These are phyloP conservation scores for Geotrupes spiniger DNA, from an alignment of 2,888 invertebrate species.

Conservation along the genomic window DNA sequence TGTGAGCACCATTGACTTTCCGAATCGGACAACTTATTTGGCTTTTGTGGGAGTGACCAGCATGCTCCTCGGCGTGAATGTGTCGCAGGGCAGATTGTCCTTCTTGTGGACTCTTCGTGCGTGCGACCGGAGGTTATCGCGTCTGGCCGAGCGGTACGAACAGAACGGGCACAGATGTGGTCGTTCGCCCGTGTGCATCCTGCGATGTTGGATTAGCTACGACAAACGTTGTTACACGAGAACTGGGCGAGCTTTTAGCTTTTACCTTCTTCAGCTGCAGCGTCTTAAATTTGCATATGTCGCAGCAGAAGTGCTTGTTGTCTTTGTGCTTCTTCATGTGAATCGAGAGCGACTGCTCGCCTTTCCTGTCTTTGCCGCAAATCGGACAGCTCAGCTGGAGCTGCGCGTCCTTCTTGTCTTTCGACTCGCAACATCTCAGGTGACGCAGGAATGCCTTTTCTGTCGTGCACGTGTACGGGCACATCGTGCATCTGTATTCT, in stretches of 20 bases:
- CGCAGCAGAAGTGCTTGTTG: constrained; percentile 33
- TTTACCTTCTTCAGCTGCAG: constrained; percentile 58
- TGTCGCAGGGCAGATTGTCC: constrained; percentile 56
- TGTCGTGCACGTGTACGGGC: constrained; percentile 57
- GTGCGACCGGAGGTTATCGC: constrained; percentile 57
- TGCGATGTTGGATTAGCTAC: constrained; percentile 55
- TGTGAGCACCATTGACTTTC: not conserved
- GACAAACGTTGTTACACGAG: constrained; percentile 26
- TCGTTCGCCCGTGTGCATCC: constrained; percentile 58
- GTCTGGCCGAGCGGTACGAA: constrained; percentile 55
- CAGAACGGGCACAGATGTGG: constrained; percentile 58
- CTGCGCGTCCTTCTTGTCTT: constrained; percentile 34
- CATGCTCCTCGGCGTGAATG: constrained; percentile 56
- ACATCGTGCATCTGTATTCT: constrained; percentile 55
- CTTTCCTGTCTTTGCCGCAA: constrained; percentile 55
- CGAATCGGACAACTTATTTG: constrained; percentile 6
- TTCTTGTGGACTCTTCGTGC: constrained; percentile 57
- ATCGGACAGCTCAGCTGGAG: constrained; percentile 53
- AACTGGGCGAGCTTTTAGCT: no score
- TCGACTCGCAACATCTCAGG: constrained; percentile 47
- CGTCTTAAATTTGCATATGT: constrained; percentile 51
- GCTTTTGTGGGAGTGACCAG: constrained; percentile 41
- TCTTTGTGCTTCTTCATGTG: constrained; percentile 33
- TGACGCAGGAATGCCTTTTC: constrained; percentile 56
- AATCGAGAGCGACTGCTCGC: constrained; percentile 42